Conservation (phyloP, 2,797 vertebrate genomes). For the Danio aesculapii region DNA sequence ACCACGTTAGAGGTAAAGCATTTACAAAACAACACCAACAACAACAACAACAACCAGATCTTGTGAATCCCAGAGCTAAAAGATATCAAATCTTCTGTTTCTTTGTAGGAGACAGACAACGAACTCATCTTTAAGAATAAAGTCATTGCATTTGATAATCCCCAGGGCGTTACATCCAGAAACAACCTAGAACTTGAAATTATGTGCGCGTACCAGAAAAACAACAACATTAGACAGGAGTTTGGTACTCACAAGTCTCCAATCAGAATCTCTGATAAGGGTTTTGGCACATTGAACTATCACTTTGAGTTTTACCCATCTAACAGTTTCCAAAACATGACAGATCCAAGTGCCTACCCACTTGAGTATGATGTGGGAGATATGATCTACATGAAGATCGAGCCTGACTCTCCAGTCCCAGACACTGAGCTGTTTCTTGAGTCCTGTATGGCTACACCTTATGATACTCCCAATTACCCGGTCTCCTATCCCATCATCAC, state of each 20-base stretch:
- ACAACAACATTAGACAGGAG: conserved; percentile 54
- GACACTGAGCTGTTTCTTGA: conserved; percentile 71
- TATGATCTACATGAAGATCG: conserved; percentile 71
- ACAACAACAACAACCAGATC: neutral
- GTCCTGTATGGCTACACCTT: conserved; percentile 68
- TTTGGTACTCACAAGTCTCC: conserved; percentile 60
- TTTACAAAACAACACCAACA: neutral
- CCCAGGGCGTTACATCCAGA: conserved; percentile 54
- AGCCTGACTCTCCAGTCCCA: conserved; percentile 58
- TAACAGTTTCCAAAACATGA: conserved; percentile 38
- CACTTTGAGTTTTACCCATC: conserved; percentile 69
- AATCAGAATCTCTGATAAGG: conserved; percentile 57
- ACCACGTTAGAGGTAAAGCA: conserved; percentile 61
- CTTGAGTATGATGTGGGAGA: conserved; percentile 67
- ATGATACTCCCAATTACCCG: conserved; percentile 64
- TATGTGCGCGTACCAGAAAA: conserved; percentile 62
- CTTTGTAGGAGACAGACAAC: conserved; percentile 59
- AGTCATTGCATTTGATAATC: conserved; percentile 58
- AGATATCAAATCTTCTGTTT: neutral
- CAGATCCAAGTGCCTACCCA: conserved; percentile 58
- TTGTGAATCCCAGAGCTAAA: neutral
- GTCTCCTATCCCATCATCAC: conserved; percentile 67
- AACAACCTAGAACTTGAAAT: conserved; percentile 60
- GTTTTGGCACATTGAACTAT: conserved; percentile 67
- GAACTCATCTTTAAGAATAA: conserved; percentile 66